Conservation (phyloP, 2,797 vertebrate species). For the Falco peregrinus region DNA sequence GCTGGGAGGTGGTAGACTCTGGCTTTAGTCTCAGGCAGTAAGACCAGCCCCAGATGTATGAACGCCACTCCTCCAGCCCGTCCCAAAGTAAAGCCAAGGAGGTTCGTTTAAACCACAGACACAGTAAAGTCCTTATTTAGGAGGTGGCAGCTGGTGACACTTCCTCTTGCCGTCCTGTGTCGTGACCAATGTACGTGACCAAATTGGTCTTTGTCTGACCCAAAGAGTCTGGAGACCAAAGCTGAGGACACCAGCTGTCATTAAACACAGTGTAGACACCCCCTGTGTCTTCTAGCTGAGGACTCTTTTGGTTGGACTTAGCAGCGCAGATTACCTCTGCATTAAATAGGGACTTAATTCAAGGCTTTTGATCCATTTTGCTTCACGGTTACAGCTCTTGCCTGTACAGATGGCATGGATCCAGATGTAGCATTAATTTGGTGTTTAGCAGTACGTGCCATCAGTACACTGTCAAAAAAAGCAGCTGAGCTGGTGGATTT, state of each 20-base stretch:
- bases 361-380: constrained; percentile 23
- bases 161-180: neutral
- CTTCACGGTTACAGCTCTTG: neutral
- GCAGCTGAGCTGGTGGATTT: neutral
- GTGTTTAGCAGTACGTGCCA: neutral
- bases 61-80: neutral
- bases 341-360: constrained; percentile 45
- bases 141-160: neutral
- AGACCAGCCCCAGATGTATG: neutral
- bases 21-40: neutral
- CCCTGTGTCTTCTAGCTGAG: neutral
- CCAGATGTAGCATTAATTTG: constrained; percentile 23
- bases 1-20: neutral
- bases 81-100: neutral
- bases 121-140: neutral
- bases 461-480: neutral
- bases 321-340: constrained; percentile 17
- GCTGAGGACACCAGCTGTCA: neutral
- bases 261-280: neutral
- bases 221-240: neutral
- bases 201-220: neutral
- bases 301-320: neutral
- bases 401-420: neutral
- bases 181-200: fast-evolving
- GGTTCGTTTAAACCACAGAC: neutral